Evolutionary conservation across 1,140 invertebrate species (phyloP), one percentile per base, ranked within the genome.

Genomic region (Sycophila sp.): DNA sequence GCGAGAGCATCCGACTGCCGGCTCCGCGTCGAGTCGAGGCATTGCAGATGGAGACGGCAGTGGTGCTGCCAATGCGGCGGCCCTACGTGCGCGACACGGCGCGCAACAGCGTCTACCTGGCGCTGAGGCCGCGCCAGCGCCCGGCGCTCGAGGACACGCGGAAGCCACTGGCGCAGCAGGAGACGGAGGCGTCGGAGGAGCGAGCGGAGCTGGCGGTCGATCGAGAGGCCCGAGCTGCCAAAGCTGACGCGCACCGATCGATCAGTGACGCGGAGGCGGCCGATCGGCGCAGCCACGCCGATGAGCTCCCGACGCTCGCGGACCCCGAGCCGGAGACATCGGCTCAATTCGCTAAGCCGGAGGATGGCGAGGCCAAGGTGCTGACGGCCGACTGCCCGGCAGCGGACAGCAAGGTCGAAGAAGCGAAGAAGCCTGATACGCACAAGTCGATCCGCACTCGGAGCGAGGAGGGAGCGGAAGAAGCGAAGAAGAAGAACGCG

Each of bases 51-150:
- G 76, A 76, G 17, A 71, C 75, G 38, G 72, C 82, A 28, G 62
- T 84, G 0, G 74, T 85, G 0, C 22, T 86, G 6, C 77, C 84
- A 7, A 78, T 82, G 8, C 81, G 74, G 40, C 82, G 78, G 34
- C 67, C 74, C 0, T 85, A 86, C 42, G 38, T 85, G 4, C 83
- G 76, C 42, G 85, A 86, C 40, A 68, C 78, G 0, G 72, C 82
- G 10, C 76, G 84, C 17, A 84, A 85, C 59, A 86, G 83, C 45
- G 84, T 80, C 2, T 73, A 85, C 45, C 73, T 85, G 6, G 85
- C 83, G n/a, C 47, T 85, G 49, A 85, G 75, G 32, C 62, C 70
- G 76, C 77, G 19, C 74, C 78, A 59, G 53, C 10, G 38, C n/a
- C n/a, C n/a, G n/a, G n/a, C n/a, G n/a, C n/a, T 36, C 28, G 49